These are phyloP conservation scores for Odontomachus brunneus DNA, from an alignment of 1,140 invertebrate species.

Conservation along the genomic window DNA sequence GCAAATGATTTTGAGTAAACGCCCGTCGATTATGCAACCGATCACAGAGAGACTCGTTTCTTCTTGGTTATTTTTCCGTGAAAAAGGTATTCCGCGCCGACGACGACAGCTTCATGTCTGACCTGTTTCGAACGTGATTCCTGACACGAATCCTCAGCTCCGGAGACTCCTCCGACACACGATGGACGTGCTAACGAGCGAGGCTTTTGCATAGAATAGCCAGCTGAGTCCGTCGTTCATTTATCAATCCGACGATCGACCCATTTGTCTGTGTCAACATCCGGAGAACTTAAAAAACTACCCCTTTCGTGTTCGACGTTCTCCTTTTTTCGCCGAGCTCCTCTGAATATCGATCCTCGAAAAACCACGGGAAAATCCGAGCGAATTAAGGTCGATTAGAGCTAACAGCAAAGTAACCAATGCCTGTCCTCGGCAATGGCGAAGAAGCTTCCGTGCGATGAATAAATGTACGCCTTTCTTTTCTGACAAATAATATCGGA, in stretches of 20 bases:
- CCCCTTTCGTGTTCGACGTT: not conserved
- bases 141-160: constrained; percentile 36
- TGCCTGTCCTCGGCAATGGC: not conserved
- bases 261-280: constrained; percentile 76
- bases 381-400: not conserved
- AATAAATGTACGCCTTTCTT: constrained; percentile 10
- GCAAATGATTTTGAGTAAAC: not conserved
- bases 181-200: constrained; percentile 59
- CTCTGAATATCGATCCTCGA: constrained; percentile 43
- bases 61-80: constrained; percentile 1
- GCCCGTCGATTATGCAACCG: not conserved
- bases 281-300: constrained; percentile 66
- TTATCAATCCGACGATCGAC: constrained; percentile 74
- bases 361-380: constrained; percentile 16
- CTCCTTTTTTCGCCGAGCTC: constrained; percentile 29
- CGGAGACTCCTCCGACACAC: constrained; percentile 45
- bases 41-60: not conserved
- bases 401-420: not conserved
- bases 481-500: not conserved
- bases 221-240: constrained; percentile 66
- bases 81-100: not conserved
- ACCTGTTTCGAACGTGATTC: constrained; percentile 51
- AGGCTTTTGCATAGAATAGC: constrained; percentile 64
- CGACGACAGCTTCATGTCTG: constrained; percentile 1
- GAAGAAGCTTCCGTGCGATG: not conserved